Evolutionary conservation across 2,797 vertebrate genomes (phyloP).

Genomic region (Paramormyrops hopkinsi): DNA sequence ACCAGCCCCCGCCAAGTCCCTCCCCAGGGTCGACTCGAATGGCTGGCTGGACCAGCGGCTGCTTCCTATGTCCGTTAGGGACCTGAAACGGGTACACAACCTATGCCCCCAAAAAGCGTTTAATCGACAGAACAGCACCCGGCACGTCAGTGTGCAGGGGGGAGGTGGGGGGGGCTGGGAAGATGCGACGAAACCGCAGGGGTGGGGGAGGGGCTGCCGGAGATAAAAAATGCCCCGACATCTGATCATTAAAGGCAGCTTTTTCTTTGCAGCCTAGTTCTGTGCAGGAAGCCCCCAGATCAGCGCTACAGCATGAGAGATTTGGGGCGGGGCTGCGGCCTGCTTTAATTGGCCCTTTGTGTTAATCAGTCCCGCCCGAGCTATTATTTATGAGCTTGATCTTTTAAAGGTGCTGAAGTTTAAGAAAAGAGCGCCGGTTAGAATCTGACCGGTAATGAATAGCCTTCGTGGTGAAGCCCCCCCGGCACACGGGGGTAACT

Average conservation of each 20-base stretch:
- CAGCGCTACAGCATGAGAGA: constrained; percentile 28
- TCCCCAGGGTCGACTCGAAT: not conserved
- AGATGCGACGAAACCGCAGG: not conserved
- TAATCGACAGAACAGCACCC: not conserved
- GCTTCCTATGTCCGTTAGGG: too few species aligned
- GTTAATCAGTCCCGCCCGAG: constrained; percentile 59
- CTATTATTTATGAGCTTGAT: constrained; percentile 68
- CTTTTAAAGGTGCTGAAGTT: constrained; percentile 49
- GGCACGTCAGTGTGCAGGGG: not conserved
- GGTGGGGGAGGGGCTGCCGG: not conserved
- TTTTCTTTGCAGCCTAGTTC: constrained; percentile 41
- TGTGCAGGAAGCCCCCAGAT: constrained; percentile 40
- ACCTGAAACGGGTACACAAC: not conserved
- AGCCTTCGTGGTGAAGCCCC: constrained; percentile 21
- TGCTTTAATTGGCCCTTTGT: constrained; percentile 63
- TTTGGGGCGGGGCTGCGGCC: constrained; percentile 31
- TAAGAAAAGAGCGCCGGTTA: constrained; percentile 30
- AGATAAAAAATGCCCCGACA: constrained; percentile 14
- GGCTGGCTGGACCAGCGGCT: not conserved
- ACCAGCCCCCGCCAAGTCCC: constrained; percentile 24
- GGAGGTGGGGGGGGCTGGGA: not conserved
- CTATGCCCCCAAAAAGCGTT: not conserved
- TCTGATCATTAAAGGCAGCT: constrained; percentile 47
- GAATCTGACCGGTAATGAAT: constrained; percentile 39
- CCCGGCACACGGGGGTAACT: constrained; percentile 42